phyloP scores from a whole-genome alignment of 1,140 invertebrate genomes.

The Polypedilum vanderplanki region DNA sequence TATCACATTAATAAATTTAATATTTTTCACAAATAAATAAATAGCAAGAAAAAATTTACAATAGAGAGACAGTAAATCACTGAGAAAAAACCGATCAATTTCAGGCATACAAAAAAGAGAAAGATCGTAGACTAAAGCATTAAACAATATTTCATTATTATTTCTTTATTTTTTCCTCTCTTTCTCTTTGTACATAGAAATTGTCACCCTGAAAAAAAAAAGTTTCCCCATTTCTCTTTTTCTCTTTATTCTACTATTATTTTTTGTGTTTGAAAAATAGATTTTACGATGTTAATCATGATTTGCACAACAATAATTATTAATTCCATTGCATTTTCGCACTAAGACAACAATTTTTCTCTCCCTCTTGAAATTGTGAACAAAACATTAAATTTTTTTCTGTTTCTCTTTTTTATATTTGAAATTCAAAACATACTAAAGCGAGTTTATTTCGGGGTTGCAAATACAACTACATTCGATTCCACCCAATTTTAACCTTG shows the following conservation, averaged over 20 bases:
- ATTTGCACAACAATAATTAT: conserved; percentile 25
- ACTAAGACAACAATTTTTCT: too few relatives aligned
- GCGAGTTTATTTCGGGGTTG: not conserved
- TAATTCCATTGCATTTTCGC: not conserved
- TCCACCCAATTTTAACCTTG: conserved; percentile 2
- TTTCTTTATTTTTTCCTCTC: not conserved
- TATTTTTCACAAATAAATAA: too few relatives aligned
- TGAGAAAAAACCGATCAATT: not conserved
- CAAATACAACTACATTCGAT: not conserved
- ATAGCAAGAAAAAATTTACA: too few relatives aligned
- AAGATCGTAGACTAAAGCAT: not conserved
- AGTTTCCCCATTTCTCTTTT: not conserved
- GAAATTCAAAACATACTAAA: too few relatives aligned
- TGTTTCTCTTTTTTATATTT: too few relatives aligned
- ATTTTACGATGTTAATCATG: conserved; percentile 24
- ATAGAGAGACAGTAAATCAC: too few relatives aligned
- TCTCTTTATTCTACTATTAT: not conserved
- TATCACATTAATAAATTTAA: too few relatives aligned
- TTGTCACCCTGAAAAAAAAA: conserved; percentile 20
- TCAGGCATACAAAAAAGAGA: not conserved
- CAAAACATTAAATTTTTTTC: too few relatives aligned
- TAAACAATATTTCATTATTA: conserved; percentile 6
- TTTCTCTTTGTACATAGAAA: not conserved
- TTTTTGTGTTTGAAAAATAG: not conserved
- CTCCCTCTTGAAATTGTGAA: too few relatives aligned